Evolutionary conservation across 2,888 invertebrate species (phyloP).

Genomic region (Oscheius onirici): DNA sequence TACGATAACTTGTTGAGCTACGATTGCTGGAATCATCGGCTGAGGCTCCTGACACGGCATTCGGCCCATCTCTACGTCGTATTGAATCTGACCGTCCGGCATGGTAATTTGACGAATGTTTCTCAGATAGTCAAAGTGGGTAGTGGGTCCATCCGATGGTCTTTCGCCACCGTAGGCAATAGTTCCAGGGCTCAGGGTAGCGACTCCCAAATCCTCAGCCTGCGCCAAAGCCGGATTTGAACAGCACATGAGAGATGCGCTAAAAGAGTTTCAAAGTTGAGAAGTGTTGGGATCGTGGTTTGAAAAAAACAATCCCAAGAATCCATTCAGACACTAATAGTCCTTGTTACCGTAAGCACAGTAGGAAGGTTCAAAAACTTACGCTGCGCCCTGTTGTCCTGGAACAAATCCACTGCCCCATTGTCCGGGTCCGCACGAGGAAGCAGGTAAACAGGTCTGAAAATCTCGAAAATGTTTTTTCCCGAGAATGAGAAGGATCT

Average conservation of each 20-base stretch:
- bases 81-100: not conserved
- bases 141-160: not conserved
- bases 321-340: no score
- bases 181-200: not conserved
- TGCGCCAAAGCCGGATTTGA: conserved; percentile 30
- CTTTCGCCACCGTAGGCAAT: conserved; percentile 20
- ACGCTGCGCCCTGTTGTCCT: conserved; percentile 49
- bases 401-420: conserved; percentile 70
- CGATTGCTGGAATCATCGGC: not conserved
- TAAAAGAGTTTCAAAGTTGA: conserved; percentile 27
- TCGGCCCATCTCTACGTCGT: conserved; percentile 15
- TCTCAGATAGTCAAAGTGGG: conserved; percentile 7
- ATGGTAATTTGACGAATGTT: not conserved
- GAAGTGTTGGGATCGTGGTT: not conserved
- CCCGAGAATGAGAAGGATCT: not conserved
- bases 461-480: not conserved
- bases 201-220: conserved; percentile 8
- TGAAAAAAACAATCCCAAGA: not conserved
- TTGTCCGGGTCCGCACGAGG: conserved; percentile 52
- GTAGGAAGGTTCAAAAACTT: conserved; percentile 36
- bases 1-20: not conserved
- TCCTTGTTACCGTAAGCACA: no score
- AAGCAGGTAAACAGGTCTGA: conserved; percentile 32
- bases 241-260: conserved; percentile 61
- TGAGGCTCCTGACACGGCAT: conserved; percentile 16